These are phyloP conservation scores for Oplegnathus fasciatus DNA, from an alignment of 2,113 vertebrate species.

Conservation along the genomic window DNA sequence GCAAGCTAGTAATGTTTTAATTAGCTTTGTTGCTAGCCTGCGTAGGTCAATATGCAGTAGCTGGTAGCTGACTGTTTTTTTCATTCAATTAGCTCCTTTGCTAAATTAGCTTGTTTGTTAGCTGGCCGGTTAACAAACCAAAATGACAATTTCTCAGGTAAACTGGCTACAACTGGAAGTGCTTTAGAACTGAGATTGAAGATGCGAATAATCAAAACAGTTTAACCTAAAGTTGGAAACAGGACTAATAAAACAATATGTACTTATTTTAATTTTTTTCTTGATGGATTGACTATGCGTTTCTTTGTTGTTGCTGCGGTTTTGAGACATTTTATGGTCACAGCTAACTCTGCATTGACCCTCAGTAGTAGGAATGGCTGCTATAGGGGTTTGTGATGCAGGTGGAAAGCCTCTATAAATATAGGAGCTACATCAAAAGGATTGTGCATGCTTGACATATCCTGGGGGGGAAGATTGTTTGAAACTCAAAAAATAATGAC, in stretches of 20 bases:
- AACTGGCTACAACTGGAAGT: not conserved
- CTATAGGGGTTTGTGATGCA: slow-evolving; percentile 13
- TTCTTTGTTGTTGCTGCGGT: not conserved
- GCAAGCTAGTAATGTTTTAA: not conserved
- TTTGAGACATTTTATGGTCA: not conserved
- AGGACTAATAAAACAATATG: not conserved
- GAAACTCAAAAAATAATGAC: slow-evolving; percentile 19
- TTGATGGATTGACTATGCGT: not conserved
- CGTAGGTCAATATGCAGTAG: not conserved
- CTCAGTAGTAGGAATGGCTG: not conserved
- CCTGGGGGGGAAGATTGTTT: slow-evolving; percentile 16
- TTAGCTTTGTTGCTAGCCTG: not conserved
- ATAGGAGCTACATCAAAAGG: not conserved
- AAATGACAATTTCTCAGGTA: not conserved
- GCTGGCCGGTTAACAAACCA: not conserved
- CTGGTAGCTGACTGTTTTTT: not conserved
- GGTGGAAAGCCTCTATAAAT: slow-evolving; percentile 18
- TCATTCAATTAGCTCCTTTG: not conserved
- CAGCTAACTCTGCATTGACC: not conserved
- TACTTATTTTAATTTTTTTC: not conserved
- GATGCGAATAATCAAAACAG: not conserved
- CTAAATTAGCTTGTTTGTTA: not conserved
- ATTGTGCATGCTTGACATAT: slow-evolving; percentile 32
- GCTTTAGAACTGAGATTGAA: not conserved
- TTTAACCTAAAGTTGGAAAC: not conserved